Evolutionary conservation across 2,113 vertebrate species (phyloP).

Genomic region (Scatophagus argus): DNA sequence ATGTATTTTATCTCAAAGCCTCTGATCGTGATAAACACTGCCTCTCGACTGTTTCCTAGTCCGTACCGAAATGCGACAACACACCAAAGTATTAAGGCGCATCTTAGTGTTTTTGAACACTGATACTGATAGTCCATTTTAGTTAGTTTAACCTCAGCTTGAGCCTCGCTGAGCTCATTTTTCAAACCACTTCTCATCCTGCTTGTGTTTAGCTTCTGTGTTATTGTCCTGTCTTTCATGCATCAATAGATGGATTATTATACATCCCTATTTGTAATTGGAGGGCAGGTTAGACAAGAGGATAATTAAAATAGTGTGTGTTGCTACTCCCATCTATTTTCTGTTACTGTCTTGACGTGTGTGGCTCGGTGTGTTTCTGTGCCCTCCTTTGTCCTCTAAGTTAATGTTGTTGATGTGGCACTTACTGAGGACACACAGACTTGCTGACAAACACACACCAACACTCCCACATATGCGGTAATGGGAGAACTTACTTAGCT

Average conservation of each 20-base stretch:
- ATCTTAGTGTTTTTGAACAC: slow-evolving; percentile 18
- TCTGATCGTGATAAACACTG: slow-evolving; percentile 62
- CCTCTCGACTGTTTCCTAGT: slow-evolving; percentile 45
- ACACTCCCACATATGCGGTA: slow-evolving; percentile 30
- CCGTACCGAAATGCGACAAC: slow-evolving; percentile 1
- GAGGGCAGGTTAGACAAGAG: slow-evolving; percentile 80
- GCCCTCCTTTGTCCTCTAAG: slow-evolving; percentile 79
- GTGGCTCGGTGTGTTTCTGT: slow-evolving; percentile 59
- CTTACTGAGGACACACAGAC: slow-evolving; percentile 70
- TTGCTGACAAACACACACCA: slow-evolving; percentile 60
- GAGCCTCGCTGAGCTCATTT: slow-evolving; percentile 58
- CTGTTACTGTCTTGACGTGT: slow-evolving; percentile 65
- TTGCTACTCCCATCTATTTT: slow-evolving; percentile 73
- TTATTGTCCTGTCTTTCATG: slow-evolving; percentile 81
- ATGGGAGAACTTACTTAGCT: slow-evolving; percentile 42
- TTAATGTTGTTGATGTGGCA: slow-evolving; percentile 79
- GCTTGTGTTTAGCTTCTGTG: slow-evolving; percentile 60
- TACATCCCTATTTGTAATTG: slow-evolving; percentile 80
- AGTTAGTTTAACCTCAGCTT: slow-evolving; percentile 53
- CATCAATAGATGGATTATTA: slow-evolving; percentile 82
- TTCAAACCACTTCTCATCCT: slow-evolving; percentile 56
- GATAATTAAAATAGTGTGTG: slow-evolving; percentile 81
- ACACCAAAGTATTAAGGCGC: slow-evolving; percentile 5
- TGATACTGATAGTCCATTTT: slow-evolving; percentile 45
- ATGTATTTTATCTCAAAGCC: slow-evolving; percentile 72